Conservation (phyloP, 1,140 invertebrate genomes). For the Argopecten irradians region DNA sequence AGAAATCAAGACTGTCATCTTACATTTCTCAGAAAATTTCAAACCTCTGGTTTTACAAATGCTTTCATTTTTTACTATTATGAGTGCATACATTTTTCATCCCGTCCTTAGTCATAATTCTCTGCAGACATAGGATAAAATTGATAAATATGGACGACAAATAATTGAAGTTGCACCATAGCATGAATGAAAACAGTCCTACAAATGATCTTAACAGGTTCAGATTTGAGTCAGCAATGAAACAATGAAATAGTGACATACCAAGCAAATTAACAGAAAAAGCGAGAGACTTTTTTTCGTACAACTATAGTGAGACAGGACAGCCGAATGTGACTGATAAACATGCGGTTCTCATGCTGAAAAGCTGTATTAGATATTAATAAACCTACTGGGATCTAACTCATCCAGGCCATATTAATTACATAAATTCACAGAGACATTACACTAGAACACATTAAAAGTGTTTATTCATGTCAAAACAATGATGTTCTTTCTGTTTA, state of each 20-base stretch:
- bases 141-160: no score
- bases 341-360: neutral
- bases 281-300: neutral
- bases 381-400: neutral
- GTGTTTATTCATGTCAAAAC: neutral
- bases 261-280: neutral
- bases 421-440: neutral
- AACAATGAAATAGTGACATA: neutral
- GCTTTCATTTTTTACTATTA: no score
- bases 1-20: no score
- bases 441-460: neutral
- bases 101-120: no score
- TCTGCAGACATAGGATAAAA: no score
- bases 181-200: no score
- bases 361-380: neutral
- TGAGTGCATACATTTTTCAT: no score
- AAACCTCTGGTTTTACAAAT: no score
- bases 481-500: neutral
- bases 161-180: no score
- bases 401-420: neutral
- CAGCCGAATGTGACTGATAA: neutral
- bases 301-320: neutral
- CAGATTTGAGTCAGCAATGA: no score
- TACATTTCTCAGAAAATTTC: no score
- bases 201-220: no score